A percentile compares a stretch with the other conserved stretches of the same genome.
These are phyloP conservation scores for Lepas anatifera DNA, from an alignment of 2,888 invertebrate species.

Conservation along the genomic window DNA sequence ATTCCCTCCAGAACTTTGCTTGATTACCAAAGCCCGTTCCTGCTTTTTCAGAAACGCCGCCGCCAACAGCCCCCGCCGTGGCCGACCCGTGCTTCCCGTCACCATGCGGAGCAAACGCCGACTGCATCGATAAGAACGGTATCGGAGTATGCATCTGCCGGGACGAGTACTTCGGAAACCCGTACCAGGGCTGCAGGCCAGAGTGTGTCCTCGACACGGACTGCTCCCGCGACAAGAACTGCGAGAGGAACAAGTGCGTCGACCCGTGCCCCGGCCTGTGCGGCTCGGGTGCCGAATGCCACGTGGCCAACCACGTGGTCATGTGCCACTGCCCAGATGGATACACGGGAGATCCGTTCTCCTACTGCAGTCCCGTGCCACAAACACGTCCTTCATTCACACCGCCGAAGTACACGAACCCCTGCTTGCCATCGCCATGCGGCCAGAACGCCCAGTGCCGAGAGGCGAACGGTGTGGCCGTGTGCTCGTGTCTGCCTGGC, in stretches of 20 bases:
- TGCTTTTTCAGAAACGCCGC: not conserved
- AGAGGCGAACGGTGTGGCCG: slow-evolving; percentile 18
- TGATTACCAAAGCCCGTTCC: not conserved
- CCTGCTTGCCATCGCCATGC: slow-evolving; percentile 77
- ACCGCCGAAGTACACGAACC: slow-evolving; percentile 30
- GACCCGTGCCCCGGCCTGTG: slow-evolving; percentile 79
- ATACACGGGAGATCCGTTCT: slow-evolving; percentile 55
- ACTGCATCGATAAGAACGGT: slow-evolving; percentile 58
- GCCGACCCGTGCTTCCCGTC: slow-evolving; percentile 55
- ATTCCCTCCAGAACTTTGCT: not conserved
- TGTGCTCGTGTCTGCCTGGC: slow-evolving; percentile 64
- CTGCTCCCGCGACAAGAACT: slow-evolving; percentile 58
- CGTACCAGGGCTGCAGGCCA: slow-evolving; percentile 60
- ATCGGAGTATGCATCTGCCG: slow-evolving; percentile 14
- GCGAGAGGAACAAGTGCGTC: slow-evolving; percentile 37
- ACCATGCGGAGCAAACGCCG: slow-evolving; percentile 68
- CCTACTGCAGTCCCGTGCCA: slow-evolving; percentile 32
- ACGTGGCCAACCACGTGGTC: slow-evolving; percentile 61
- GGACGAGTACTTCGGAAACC: slow-evolving; percentile 48
- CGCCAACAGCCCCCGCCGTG: not conserved
- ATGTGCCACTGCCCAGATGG: slow-evolving; percentile 59
- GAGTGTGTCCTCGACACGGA: slow-evolving; percentile 77
- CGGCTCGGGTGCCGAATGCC: slow-evolving; percentile 56
- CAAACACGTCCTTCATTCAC: not conserved
- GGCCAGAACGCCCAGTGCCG: slow-evolving; percentile 66